Percentiles rank a stretch among this genome's conserved stretches.
phyloP scores from a whole-genome alignment of 1,140 invertebrate species.

The Diabrotica virgifera region DNA sequence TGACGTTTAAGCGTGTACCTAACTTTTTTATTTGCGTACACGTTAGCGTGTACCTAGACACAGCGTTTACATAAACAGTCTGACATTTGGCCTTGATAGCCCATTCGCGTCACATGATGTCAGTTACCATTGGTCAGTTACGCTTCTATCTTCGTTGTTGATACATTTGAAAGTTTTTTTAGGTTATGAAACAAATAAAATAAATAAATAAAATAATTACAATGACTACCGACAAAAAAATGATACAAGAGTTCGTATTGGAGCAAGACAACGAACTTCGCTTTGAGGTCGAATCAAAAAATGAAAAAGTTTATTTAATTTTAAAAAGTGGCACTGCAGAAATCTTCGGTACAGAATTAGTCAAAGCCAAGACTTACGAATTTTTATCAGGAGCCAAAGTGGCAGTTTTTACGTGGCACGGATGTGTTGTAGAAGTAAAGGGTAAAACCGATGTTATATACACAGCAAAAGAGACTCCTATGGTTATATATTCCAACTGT shows the following conservation, averaged over 20 bases:
- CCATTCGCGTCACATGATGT: too few species aligned
- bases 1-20: too few species aligned
- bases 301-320: slow-evolving; percentile 82
- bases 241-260: slow-evolving; percentile 75
- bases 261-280: slow-evolving; percentile 85
- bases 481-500: slow-evolving; percentile 93
- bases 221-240: slow-evolving; percentile 31
- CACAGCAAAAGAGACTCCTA: slow-evolving; percentile 93
- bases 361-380: slow-evolving; percentile 89
- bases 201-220: slow-evolving; percentile 2
- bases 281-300: slow-evolving; percentile 89
- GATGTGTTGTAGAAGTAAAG: slow-evolving; percentile 78
- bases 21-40: too few species aligned
- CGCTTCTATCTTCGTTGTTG: too few species aligned
- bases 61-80: too few species aligned
- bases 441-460: slow-evolving; percentile 92
- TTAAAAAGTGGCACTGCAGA: slow-evolving; percentile 86
- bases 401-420: slow-evolving; percentile 95
- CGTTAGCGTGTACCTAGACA: too few species aligned
- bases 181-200: neutral
- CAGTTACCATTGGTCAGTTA: too few species aligned
- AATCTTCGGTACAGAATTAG: slow-evolving; percentile 95
- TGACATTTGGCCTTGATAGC: too few species aligned
- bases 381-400: slow-evolving; percentile 90
- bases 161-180: too few species aligned